Percentiles rank a stretch among this genome's conserved stretches.
Evolutionary conservation across 2,113 vertebrate genomes (phyloP).

Genomic region (Amazona vittata): DNA sequence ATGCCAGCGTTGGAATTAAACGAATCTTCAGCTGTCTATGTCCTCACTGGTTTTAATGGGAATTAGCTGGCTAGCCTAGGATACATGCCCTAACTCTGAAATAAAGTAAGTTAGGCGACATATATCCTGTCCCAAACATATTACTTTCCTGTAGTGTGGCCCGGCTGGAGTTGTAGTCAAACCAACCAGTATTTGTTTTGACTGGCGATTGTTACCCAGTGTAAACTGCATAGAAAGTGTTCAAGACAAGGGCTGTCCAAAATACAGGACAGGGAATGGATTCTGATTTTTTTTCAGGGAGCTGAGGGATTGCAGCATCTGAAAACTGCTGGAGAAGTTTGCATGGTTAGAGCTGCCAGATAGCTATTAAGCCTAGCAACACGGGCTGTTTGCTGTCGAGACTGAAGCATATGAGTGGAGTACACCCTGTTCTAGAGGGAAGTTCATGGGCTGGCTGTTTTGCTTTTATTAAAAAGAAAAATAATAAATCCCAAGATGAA

Average conservation of each 20-base stretch:
- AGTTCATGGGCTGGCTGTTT: conserved; percentile 15
- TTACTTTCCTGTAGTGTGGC: background rate
- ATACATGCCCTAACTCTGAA: background rate
- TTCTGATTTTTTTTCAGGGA: background rate
- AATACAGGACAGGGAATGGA: background rate
- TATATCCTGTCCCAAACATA: background rate
- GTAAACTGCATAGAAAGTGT: background rate
- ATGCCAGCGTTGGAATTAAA: background rate
- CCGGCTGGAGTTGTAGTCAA: background rate
- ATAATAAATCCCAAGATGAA: background rate
- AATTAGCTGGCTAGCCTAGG: background rate
- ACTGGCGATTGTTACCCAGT: background rate
- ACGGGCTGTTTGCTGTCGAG: conserved; percentile 4
- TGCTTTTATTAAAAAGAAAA: background rate
- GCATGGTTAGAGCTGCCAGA: conserved; percentile 14
- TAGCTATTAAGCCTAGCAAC: conserved; percentile 30
- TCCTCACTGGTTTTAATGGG: background rate
- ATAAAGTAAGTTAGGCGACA: background rate
- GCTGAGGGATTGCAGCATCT: accelerated
- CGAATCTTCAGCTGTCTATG: background rate
- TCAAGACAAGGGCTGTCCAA: background rate
- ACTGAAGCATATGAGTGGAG: conserved; percentile 5
- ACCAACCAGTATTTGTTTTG: background rate
- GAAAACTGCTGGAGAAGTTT: conserved; percentile 39
- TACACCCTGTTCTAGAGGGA: conserved; percentile 36